Base-by-base conservation (phyloP, 2,888 invertebrate species). In the Ormyrus labotus region DNA sequence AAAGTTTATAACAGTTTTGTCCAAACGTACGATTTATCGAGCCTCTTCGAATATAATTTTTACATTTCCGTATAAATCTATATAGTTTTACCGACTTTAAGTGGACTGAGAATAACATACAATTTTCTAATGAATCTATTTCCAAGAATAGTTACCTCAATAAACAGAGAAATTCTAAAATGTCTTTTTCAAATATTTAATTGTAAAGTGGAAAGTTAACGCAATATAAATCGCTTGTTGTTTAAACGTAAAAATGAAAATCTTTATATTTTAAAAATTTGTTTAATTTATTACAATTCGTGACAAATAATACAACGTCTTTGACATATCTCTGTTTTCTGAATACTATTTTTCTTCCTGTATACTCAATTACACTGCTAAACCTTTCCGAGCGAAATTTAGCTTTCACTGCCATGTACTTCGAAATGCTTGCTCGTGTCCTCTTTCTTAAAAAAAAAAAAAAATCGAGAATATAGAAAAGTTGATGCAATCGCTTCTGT, bases 81-180 rank as follows among this genome's bases (percentile, higher is more conserved):
- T 34, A 60, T 69, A 73, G 55, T 70, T 79, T 79, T 53, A 34
- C 61, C 67, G 53, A 68, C 67, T 67, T 53, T 11, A 64, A 71
- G 58, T 34, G 58, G 67, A 78, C 67, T 67, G 72, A 72, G 13
- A 72, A 60, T 53, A 71, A 60, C 51, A 45, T 68, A 68, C 6
- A 11, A 61, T 50, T 65, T n/a, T 19, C 48, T 6, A 48, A 73
- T 55, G n/a, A 60, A 68, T 67, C 53, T 67, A 64, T 63, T 73
- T 34, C 51, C 45, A 63, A 64, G 50, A 63, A 57, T 48, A 7
- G 50, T 69, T 19, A 69, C 10, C 45, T 53, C n/a, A 53, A 19
- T 11, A 34, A 34, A 48, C 48, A 13, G 13, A 7, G 63, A 58
- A 58, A 64, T 8, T 73, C 8, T 58, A 78, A 73, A 73, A 34